Conservation (phyloP, 2,888 invertebrate genomes). For the Pseudococcus jackbeardsleyi region DNA sequence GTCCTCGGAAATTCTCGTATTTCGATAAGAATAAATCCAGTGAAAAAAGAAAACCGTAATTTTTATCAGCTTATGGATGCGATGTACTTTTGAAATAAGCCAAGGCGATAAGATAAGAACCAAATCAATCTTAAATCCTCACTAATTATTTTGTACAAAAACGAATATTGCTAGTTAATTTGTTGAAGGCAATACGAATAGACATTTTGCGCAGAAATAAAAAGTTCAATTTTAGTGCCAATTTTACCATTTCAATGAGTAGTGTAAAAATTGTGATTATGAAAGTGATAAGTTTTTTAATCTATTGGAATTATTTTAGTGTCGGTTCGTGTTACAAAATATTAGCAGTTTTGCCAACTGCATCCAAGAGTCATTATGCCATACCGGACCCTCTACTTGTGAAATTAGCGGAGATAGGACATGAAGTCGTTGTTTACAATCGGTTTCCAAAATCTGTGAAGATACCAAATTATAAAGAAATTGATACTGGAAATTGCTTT, state of each 20-base stretch:
- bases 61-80: too few species aligned
- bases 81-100: too few species aligned
- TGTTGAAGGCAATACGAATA: too few species aligned
- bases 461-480: conserved; percentile 18
- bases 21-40: too few species aligned
- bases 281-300: conserved; percentile 46
- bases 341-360: neutral
- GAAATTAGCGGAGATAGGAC: conserved; percentile 26
- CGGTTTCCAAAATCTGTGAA: neutral
- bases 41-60: too few species aligned
- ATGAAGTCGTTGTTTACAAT: neutral
- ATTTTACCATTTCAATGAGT: neutral
- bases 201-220: too few species aligned
- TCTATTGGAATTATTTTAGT: conserved; percentile 68
- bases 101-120: too few species aligned
- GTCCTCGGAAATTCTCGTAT: too few species aligned
- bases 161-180: too few species aligned
- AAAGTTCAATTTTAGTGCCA: too few species aligned
- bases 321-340: conserved; percentile 3
- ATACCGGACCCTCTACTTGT: conserved; percentile 11
- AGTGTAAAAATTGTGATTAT: neutral
- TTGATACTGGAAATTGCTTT: neutral
- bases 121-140: too few species aligned
- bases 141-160: too few species aligned
- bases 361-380: conserved; percentile 34